These are phyloP conservation scores for Camponotus floridanus DNA, from an alignment of 1,140 invertebrate species.

Conservation along the genomic window DNA sequence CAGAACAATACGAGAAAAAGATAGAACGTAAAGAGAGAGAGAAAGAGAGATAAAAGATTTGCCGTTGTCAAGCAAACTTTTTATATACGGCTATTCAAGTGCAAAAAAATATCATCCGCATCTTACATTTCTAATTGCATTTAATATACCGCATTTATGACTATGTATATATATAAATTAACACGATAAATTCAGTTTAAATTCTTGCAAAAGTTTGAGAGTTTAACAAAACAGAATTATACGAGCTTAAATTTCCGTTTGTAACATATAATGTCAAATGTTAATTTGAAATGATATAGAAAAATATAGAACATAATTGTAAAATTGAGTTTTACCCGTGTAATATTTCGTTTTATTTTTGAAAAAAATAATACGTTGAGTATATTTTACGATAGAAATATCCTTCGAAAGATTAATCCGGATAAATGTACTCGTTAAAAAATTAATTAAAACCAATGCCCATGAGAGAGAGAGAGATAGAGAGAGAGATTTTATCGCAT, in stretches of 20 bases:
- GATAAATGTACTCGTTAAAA: conserved; percentile 31
- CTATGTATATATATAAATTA: conserved; percentile 2
- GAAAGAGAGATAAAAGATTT: not conserved
- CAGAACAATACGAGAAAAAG: conserved; percentile 3
- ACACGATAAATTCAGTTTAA: conserved; percentile 14
- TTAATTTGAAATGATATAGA: not conserved
- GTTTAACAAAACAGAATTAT: not conserved
- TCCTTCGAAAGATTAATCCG: not conserved
- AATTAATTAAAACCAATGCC: conserved; percentile 40
- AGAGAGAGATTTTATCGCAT: conserved; percentile 33
- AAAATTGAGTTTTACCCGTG: conserved; percentile 2
- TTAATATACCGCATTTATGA: conserved; percentile 7
- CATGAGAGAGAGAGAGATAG: too few relatives aligned
- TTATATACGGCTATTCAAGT: conserved; percentile 18
- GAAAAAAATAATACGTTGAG: conserved; percentile 9
- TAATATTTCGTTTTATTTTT: not conserved
- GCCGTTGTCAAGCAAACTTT: conserved; percentile 30
- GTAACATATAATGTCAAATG: not conserved
- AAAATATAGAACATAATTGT: not conserved
- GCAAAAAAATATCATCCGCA: not conserved
- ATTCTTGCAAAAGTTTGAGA: not conserved
- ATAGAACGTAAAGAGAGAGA: not conserved
- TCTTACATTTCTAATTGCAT: conserved; percentile 40
- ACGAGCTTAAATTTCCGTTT: not conserved
- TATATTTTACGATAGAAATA: not conserved